A percentile compares a stretch with the other conserved stretches of the same genome.
These are phyloP conservation scores for Dryobates pubescens DNA, from an alignment of 2,797 vertebrate species.

Conservation along the genomic window DNA sequence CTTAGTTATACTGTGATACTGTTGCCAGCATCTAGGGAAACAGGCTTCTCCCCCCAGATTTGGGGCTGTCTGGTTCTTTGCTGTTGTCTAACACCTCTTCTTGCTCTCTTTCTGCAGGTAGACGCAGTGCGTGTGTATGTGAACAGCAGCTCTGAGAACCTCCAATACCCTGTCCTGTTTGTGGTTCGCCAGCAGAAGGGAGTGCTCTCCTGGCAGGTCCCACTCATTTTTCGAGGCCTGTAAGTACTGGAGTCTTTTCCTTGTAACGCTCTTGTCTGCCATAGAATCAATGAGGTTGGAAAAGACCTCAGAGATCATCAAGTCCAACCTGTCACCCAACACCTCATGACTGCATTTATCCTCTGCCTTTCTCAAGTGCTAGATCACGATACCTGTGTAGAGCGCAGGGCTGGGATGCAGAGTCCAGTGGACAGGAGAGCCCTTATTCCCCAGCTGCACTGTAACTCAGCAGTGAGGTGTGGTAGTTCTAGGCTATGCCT, in stretches of 20 bases:
- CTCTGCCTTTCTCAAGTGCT: background rate
- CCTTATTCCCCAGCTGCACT: background rate
- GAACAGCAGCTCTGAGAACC: slow-evolving; percentile 78
- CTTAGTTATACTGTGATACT: too few species aligned
- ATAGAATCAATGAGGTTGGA: background rate
- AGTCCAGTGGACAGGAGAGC: background rate
- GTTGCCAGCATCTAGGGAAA: background rate
- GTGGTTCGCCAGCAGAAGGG: slow-evolving; percentile 84
- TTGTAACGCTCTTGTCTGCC: background rate
- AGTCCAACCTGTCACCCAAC: too few species aligned
- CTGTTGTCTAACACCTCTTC: background rate
- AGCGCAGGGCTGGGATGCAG: background rate
- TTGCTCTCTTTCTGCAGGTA: slow-evolving; percentile 58
- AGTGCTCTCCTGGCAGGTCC: slow-evolving; percentile 84
- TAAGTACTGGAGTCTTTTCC: slow-evolving; percentile 67
- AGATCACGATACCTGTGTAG: background rate
- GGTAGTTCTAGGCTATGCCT: too few species aligned
- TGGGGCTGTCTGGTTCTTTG: background rate
- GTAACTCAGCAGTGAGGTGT: background rate
- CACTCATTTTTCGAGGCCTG: slow-evolving; percentile 83
- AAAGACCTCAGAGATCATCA: too few species aligned
- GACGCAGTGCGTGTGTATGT: slow-evolving; percentile 79
- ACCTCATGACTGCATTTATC: background rate
- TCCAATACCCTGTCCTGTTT: slow-evolving; percentile 79
- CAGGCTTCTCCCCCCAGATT: background rate